phyloP scores from a whole-genome alignment of 2,797 vertebrate genomes.

The Galago senegalensis region DNA sequence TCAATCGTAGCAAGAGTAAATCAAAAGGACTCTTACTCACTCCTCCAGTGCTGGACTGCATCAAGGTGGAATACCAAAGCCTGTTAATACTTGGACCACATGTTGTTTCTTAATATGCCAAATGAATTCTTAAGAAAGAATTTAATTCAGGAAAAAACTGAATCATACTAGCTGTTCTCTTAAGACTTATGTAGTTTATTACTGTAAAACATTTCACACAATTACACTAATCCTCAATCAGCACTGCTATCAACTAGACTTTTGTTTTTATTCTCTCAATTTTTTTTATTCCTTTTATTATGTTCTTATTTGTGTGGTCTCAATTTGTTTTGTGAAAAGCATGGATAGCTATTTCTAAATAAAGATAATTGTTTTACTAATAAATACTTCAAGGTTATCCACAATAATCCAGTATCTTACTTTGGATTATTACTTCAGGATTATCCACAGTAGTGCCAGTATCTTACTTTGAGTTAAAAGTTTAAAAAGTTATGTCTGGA shows the following conservation, averaged over 20 bases:
- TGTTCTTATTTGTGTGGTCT: not conserved
- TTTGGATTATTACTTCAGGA: too few relatives aligned
- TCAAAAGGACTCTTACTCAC: not conserved
- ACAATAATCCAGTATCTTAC: too few relatives aligned
- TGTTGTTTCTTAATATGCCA: not conserved
- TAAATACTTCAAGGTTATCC: constrained; percentile 21
- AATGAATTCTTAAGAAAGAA: not conserved
- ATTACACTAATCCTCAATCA: not conserved
- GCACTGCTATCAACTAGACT: not conserved
- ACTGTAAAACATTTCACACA: not conserved
- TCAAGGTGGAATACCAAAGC: not conserved
- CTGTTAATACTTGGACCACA: not conserved
- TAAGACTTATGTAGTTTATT: not conserved
- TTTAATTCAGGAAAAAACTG: not conserved
- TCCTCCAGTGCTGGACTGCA: not conserved
- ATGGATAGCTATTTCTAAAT: not conserved
- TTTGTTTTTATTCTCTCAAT: not conserved
- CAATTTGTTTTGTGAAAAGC: constrained; percentile 4
- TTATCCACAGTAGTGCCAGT: too few relatives aligned
- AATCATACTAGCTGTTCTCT: not conserved
- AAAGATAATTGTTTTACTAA: constrained; percentile 34
- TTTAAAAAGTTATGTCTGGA: not conserved
- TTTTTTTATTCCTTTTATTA: constrained; percentile 18
- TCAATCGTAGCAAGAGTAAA: constrained; percentile 28
- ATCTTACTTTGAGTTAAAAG: constrained; percentile 4